phyloP scores from a whole-genome alignment of 2,113 vertebrate species.

The Triplophysa siluroides region DNA sequence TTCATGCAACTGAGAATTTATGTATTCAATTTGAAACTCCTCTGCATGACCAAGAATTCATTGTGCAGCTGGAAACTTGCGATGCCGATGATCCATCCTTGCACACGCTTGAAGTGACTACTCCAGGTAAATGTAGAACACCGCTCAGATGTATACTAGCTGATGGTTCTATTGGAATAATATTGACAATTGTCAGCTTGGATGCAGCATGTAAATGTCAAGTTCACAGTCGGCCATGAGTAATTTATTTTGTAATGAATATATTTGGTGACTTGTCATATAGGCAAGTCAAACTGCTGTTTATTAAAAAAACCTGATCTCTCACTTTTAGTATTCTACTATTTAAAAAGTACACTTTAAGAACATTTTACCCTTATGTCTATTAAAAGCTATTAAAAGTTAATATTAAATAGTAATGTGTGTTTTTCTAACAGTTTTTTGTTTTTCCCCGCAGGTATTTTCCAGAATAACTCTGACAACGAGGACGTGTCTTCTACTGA shows the following conservation, averaged over 20 bases:
- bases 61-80: slow-evolving; percentile 36
- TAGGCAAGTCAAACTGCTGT: too few species aligned
- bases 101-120: slow-evolving; percentile 17
- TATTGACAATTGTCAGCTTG: too few species aligned
- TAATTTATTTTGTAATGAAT: too few species aligned
- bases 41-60: slow-evolving; percentile 39
- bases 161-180: too few species aligned
- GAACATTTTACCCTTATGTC: too few species aligned
- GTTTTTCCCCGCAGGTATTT: slow-evolving; percentile 12
- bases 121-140: slow-evolving; percentile 6
- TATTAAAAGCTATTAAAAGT: too few species aligned
- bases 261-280: too few species aligned
- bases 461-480: slow-evolving; percentile 8
- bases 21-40: slow-evolving; percentile 19
- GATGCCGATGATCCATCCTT: slow-evolving; percentile 3
- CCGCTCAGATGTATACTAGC: neutral
- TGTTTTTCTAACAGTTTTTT: neutral
- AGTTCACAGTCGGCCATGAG: too few species aligned
- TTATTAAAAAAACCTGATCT: too few species aligned
- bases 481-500: neutral
- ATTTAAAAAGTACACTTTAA: too few species aligned
- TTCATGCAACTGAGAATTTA: neutral
- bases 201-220: too few species aligned
- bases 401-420: neutral
- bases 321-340: too few species aligned